Conservation (phyloP, 1,140 invertebrate genomes). For the Zaprionus gabonicus region DNA sequence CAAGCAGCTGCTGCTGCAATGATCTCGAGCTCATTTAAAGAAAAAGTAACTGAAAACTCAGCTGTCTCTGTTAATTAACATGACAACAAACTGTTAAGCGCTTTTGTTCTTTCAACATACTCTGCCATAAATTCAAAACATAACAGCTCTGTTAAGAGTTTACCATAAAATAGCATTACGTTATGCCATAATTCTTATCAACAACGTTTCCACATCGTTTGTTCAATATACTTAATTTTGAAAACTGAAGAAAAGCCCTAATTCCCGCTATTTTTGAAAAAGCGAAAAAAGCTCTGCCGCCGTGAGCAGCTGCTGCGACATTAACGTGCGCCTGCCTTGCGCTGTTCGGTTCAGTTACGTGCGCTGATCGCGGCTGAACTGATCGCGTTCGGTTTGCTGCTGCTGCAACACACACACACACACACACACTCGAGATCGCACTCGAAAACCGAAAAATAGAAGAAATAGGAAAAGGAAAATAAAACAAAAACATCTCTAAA, state of each 20-base stretch:
- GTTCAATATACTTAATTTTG: not conserved
- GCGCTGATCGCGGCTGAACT: slow-evolving; percentile 26
- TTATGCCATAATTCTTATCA: slow-evolving; percentile 3
- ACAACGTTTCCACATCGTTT: not conserved
- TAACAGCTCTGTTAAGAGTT: not conserved
- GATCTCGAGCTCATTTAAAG: not conserved
- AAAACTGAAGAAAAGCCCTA: slow-evolving; percentile 4
- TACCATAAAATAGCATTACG: not conserved
- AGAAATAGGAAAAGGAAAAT: not conserved
- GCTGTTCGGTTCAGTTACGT: slow-evolving; percentile 42
- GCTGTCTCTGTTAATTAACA: slow-evolving; percentile 3
- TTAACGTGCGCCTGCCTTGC: not conserved
- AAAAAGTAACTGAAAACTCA: not conserved
- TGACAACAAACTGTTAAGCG: slow-evolving; percentile 1
- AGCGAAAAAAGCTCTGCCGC: slow-evolving; percentile 25
- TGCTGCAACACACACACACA: not conserved
- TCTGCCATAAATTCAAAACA: slow-evolving; percentile 10
- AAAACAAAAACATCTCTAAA: slow-evolving; percentile 28
- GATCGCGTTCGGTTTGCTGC: slow-evolving; percentile 31
- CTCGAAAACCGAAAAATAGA: slow-evolving; percentile 1
- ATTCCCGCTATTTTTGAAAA: slow-evolving; percentile 31
- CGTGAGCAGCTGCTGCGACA: slow-evolving; percentile 2
- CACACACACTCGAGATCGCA: not conserved
- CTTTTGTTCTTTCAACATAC: not conserved
- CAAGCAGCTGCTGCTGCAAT: not conserved